A percentile compares a stretch with the other conserved stretches of the same genome.
These are phyloP conservation scores for Seira ritae DNA, from an alignment of 2,888 invertebrate species.

Conservation along the genomic window DNA sequence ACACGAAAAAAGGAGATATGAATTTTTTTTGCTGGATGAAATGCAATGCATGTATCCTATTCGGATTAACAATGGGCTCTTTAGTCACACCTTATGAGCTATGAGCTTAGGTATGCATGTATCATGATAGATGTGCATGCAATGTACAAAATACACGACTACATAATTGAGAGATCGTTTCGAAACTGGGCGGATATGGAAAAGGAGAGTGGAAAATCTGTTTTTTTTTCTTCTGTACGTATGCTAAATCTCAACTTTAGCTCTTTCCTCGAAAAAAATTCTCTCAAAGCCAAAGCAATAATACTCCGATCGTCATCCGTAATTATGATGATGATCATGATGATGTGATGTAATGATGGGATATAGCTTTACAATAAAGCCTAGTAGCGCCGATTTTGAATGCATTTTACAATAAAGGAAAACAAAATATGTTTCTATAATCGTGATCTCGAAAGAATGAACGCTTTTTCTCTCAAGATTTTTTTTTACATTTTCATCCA, in stretches of 20 bases:
- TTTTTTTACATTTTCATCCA: too few relatives aligned
- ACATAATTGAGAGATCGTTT: slow-evolving; percentile 62
- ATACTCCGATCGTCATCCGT: background rate
- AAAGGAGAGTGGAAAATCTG: slow-evolving; percentile 30
- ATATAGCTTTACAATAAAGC: background rate
- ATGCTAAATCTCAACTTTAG: slow-evolving; percentile 54
- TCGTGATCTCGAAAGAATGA: background rate
- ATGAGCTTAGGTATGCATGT: too few relatives aligned
- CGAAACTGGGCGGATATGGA: slow-evolving; percentile 58
- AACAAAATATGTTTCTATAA: too few relatives aligned
- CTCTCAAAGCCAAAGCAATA: background rate
- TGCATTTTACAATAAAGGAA: too few relatives aligned
- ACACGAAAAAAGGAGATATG: slow-evolving; percentile 13
- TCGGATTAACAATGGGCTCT: slow-evolving; percentile 48
- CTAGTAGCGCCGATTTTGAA: background rate
- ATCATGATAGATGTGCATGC: too few relatives aligned
- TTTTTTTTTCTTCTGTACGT: too few relatives aligned
- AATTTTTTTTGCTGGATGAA: slow-evolving; percentile 41
- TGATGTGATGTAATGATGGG: background rate
- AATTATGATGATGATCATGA: too few relatives aligned
- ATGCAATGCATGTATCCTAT: slow-evolving; percentile 6
- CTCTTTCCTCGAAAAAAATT: background rate
- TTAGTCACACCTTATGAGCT: slow-evolving; percentile 57
- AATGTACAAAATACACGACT: too few relatives aligned
- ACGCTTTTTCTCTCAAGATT: background rate